Percentiles rank a stretch among this genome's conserved stretches.
Conservation (phyloP, 2,888 invertebrate species). For the Megamerina dolium region DNA sequence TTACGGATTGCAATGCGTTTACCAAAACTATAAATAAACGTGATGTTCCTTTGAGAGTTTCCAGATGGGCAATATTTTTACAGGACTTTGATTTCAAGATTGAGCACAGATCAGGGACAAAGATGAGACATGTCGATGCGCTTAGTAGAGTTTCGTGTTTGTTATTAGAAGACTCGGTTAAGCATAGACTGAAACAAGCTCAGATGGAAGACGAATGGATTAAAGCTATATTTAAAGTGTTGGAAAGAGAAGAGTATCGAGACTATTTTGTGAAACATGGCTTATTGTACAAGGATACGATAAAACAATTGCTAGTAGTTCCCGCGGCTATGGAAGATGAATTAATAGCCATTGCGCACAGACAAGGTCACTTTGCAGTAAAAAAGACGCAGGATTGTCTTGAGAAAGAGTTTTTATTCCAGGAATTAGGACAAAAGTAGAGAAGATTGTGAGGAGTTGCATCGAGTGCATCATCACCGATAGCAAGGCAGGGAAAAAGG, state of each 20-base stretch:
- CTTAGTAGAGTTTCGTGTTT: too few species aligned
- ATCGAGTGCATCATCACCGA: too few species aligned
- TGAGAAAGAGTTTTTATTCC: too few species aligned
- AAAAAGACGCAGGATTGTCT: conserved; percentile 28
- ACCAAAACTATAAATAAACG: conserved; percentile 28
- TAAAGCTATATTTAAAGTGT: conserved; percentile 13
- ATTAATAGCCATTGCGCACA: conserved; percentile 37
- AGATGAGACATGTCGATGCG: too few species aligned
- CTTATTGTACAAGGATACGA: conserved; percentile 14
- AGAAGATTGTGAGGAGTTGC: too few species aligned
- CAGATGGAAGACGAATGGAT: conserved; percentile 11
- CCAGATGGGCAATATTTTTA: conserved; percentile 21
- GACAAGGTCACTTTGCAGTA: conserved; percentile 35
- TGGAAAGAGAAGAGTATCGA: conserved; percentile 12
- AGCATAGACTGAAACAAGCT: conserved; percentile 11
- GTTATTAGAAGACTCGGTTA: too few species aligned
- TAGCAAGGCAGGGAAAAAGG: too few species aligned
- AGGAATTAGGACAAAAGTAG: too few species aligned
- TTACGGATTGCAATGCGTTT: conserved; percentile 19
- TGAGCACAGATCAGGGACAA: conserved; percentile 22
- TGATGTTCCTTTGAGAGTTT: conserved; percentile 13
- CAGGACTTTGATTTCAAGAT: conserved; percentile 20
- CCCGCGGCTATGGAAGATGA: conserved; percentile 34
- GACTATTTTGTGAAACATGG: conserved; percentile 16
- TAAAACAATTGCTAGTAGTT: conserved; percentile 27